Evolutionary conservation across 2,888 invertebrate genomes (phyloP), one percentile per base, ranked within the genome.

Genomic region (Calliopum simillimum): DNA sequence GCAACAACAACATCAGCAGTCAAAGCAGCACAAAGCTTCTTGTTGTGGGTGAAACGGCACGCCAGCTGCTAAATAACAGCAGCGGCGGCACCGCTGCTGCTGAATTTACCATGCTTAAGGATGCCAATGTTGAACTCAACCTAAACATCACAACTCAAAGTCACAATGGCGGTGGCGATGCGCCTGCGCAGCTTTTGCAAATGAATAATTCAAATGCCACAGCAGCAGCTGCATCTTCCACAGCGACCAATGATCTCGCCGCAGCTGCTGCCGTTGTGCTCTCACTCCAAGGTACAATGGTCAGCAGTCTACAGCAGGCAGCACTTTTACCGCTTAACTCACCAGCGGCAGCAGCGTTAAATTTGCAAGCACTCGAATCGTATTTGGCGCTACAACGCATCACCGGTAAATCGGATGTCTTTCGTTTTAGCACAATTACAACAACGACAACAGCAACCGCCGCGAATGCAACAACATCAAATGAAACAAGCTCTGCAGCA

Each of bases 331-430:
- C 94, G 8, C 92, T 92, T 0, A 93, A 94, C 78, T 94, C 94
- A 2, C 93, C 94, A 4, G 94, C 94, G 11, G 94, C 94, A 47
- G 93, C 94, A 47, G 95, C 95, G 0, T 88, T 95, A 21, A 94
- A 94, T 84, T 88, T 95, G 46, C 95, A 95, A 87, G 95, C 95
- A 41, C 87, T 95, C 73, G 95, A 95, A 88, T 94, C 94, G 56
- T 95, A 95, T 87, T 88, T 95, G 84, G 92, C 94, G 62, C 87
- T 95, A 74, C 95, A 95, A 87, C 90, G 94, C 76, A 88, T 95
- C 66, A 93, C 93, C 62, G 87, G 89, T 58, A 90, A 91, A 81
- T 89, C 91, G 80, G 92, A 92, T 80, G 92, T 92, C 71, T 85
- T 92, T 75, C 91, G 91, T 82, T 85, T 84, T 66, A 81, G 75